These are phyloP conservation scores for Acleris laterana DNA, from an alignment of 2,888 invertebrate species.

Conservation along the genomic window DNA sequence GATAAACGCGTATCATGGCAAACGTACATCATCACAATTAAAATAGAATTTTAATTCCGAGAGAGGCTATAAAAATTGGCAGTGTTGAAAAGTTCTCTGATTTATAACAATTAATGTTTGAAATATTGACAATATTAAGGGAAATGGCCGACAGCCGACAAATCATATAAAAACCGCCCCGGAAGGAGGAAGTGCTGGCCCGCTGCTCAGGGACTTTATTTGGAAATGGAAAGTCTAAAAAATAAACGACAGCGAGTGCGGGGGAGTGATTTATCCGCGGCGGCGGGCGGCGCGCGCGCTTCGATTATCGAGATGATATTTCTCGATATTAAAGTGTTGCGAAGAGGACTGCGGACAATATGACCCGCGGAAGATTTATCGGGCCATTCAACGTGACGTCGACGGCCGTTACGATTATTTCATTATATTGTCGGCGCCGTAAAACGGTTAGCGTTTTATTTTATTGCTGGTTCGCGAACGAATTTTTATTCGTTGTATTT, in stretches of 20 bases:
- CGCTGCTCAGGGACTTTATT: slow-evolving; percentile 82
- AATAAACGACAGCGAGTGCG: slow-evolving; percentile 78
- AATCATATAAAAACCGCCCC: slow-evolving; percentile 83
- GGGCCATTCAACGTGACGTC: slow-evolving; percentile 79
- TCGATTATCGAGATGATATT: slow-evolving; percentile 83
- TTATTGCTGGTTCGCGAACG: slow-evolving; percentile 73
- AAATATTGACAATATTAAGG: slow-evolving; percentile 84
- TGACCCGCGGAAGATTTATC: slow-evolving; percentile 84
- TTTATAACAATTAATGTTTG: slow-evolving; percentile 84
- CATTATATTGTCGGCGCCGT: slow-evolving; percentile 83
- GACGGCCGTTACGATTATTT: slow-evolving; percentile 83
- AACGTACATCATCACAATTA: slow-evolving; percentile 63
- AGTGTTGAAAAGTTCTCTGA: slow-evolving; percentile 73
- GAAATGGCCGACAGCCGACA: slow-evolving; percentile 81
- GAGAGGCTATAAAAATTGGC: slow-evolving; percentile 66
- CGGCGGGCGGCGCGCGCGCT: slow-evolving; percentile 68
- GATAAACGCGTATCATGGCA: slow-evolving; percentile 49
- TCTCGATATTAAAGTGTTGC: slow-evolving; percentile 85
- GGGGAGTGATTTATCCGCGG: slow-evolving; percentile 75
- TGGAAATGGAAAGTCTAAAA: slow-evolving; percentile 84
- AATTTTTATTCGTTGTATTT: slow-evolving; percentile 83
- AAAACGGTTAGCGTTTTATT: slow-evolving; percentile 82
- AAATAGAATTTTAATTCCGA: slow-evolving; percentile 73
- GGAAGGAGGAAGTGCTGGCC: slow-evolving; percentile 82
- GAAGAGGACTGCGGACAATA: slow-evolving; percentile 82